Percentiles rank a stretch among this genome's conserved stretches.
Conservation (phyloP, 2,888 invertebrate genomes). For the Tolmerus cingulatus region DNA sequence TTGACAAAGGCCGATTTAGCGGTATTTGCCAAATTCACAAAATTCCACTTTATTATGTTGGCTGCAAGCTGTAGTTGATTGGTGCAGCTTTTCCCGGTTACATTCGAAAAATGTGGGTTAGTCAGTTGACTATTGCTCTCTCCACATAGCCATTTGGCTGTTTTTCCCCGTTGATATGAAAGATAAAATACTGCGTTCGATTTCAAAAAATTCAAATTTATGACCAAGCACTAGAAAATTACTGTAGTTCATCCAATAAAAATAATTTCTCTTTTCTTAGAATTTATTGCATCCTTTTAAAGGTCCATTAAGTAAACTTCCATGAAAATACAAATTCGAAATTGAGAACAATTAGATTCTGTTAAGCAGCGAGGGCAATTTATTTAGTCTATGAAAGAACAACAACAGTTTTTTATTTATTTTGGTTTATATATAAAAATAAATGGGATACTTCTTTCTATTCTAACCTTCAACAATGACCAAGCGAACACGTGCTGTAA, state of each 20-base stretch:
- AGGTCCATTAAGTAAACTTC: background rate
- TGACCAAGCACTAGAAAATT: background rate
- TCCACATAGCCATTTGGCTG: background rate
- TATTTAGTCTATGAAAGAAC: too few relatives aligned
- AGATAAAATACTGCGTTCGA: background rate
- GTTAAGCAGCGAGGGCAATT: too few relatives aligned
- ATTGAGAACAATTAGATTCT: too few relatives aligned
- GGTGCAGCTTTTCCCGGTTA: background rate
- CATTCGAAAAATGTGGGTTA: background rate
- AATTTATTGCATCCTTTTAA: background rate
- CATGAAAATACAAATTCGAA: background rate
- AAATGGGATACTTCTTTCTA: background rate
- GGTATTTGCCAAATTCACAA: conserved; percentile 39
- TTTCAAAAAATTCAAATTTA: background rate
- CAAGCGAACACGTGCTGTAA: background rate
- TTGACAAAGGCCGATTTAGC: conserved; percentile 47
- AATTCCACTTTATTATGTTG: background rate
- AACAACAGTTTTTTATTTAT: too few relatives aligned
- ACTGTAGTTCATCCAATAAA: background rate
- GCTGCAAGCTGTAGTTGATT: background rate
- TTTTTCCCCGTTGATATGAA: background rate
- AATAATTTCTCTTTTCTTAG: background rate
- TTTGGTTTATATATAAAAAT: too few relatives aligned
- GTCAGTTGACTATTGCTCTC: background rate
- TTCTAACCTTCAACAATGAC: background rate